Conservation (phyloP, 1,140 invertebrate species). For the Gonioctena quinquepunctata region DNA sequence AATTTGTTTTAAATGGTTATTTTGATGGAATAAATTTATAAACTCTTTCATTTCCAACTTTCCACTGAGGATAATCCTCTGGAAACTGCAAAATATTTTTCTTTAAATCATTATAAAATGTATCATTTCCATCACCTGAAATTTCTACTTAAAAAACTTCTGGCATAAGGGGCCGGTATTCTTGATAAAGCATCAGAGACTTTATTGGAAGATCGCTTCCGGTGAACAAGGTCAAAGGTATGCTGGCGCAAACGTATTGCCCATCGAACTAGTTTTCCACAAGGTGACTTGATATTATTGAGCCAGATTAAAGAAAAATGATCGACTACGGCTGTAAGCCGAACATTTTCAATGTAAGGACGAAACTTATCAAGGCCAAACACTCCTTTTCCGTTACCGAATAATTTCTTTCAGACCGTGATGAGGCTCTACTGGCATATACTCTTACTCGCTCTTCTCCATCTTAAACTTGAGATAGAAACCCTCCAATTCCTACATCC, state of each 20-base stretch:
- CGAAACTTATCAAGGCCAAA: conserved; percentile 57
- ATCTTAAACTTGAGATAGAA: conserved; percentile 33
- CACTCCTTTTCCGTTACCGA: no score
- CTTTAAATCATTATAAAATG: conserved; percentile 8
- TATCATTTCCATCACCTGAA: not conserved
- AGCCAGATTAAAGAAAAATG: conserved; percentile 16
- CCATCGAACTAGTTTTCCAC: conserved; percentile 35
- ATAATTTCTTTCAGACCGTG: conserved; percentile 51
- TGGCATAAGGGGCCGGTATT: not conserved
- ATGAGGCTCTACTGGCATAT: conserved; percentile 33
- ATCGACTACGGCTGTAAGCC: conserved; percentile 57
- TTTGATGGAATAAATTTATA: conserved; percentile 19
- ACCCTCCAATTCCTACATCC: conserved; percentile 31
- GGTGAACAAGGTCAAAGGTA: not conserved
- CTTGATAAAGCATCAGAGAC: conserved; percentile 52
- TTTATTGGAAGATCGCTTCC: conserved; percentile 34
- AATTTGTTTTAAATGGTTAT: not conserved
- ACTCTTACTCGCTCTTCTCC: no score
- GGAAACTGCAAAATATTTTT: conserved; percentile 6
- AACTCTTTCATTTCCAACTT: conserved; percentile 10
- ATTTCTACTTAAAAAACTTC: not conserved
- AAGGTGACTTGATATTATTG: conserved; percentile 11
- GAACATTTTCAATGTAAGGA: conserved; percentile 52
- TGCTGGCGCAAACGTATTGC: conserved; percentile 1
- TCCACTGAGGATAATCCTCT: conserved; percentile 22